Base-by-base conservation (phyloP, 1,140 invertebrate genomes). In the Tetramorium parvispinum region DNA sequence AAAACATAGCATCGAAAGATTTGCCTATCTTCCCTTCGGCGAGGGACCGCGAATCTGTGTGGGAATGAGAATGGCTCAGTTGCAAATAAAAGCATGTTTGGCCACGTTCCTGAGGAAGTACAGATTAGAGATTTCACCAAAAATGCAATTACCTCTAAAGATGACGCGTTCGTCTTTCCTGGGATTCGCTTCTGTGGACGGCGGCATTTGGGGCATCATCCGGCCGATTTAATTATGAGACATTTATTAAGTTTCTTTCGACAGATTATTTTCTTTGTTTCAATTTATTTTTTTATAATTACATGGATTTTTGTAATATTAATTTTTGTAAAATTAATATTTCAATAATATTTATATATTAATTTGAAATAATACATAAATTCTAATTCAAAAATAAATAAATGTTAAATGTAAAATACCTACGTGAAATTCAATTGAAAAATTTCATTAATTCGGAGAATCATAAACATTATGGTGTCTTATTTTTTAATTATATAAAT, bases 41-140 rank as follows among this genome's bases (percentile, higher is more conserved):
- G 95, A 96, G 24, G 97, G 97, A 49, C 95, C 96, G 0, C 93
- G 97, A 76, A 96, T 96, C 75, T 97, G 97, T 85, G 96, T 96
- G 40, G 95, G 95, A 89, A 93, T 94, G 85, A 88, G 91, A 76
- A 86, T 93, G 76, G 92, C 87, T 0, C 24, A 88, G 1, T 13
- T 89, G 3, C 88, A 92, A 70, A 70, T 92, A 0, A 94, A 93
- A 82, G 66, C 66, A 4, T 71, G 79, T 57, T 1, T 82, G 40
- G 37, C 37, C 21, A 21, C 24, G 13, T 0, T 82, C 1, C 18
- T 82, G 24, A 73, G 7, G 18, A 82, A 82, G 0, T 82, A 71
- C 18, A 82, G 24, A 16, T 1, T 82, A 10, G 79, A 82, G 43
- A 5, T 82, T 8, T 82, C 79, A 0, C 37, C 79, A 3, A 82